Evolutionary conservation across 2,888 invertebrate species (phyloP).

Genomic region (Stenolophus ochropezus): DNA sequence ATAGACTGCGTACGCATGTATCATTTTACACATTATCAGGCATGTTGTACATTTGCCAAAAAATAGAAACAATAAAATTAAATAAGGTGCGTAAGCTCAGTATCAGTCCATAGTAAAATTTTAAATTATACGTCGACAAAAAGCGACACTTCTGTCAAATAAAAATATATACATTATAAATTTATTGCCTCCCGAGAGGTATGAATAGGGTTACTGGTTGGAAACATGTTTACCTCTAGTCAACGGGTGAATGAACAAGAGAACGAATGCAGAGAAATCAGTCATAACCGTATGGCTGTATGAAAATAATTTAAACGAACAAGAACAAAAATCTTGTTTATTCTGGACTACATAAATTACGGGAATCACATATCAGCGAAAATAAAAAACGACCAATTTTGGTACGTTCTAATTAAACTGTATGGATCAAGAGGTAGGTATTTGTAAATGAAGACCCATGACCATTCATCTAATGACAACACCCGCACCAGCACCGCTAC

Average conservation of each 20-base stretch:
- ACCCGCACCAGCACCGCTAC: conserved; percentile 21
- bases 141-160: conserved; percentile 38
- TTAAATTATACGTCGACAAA: conserved; percentile 30
- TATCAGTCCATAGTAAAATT: conserved; percentile 19
- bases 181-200: background rate
- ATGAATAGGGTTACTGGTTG: background rate
- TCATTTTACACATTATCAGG: background rate
- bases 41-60: conserved; percentile 10
- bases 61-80: conserved; percentile 2
- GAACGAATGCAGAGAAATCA: background rate
- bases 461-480: conserved; percentile 30
- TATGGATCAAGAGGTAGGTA: conserved; percentile 57
- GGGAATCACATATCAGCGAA: background rate
- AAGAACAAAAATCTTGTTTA: background rate
- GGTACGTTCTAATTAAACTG: conserved; percentile 41
- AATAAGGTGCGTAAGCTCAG: conserved; percentile 12
- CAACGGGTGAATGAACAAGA: conserved; percentile 27
- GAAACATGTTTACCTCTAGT: conserved; percentile 14
- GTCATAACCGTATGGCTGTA: background rate
- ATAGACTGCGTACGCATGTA: background rate
- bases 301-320: background rate
- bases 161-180: conserved; percentile 34
- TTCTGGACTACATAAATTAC: conserved; percentile 2
- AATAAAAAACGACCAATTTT: conserved; percentile 42
- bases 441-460: conserved; percentile 23